phyloP scores from a whole-genome alignment of 1,140 invertebrate species.

The Eufriesea mexicana region DNA sequence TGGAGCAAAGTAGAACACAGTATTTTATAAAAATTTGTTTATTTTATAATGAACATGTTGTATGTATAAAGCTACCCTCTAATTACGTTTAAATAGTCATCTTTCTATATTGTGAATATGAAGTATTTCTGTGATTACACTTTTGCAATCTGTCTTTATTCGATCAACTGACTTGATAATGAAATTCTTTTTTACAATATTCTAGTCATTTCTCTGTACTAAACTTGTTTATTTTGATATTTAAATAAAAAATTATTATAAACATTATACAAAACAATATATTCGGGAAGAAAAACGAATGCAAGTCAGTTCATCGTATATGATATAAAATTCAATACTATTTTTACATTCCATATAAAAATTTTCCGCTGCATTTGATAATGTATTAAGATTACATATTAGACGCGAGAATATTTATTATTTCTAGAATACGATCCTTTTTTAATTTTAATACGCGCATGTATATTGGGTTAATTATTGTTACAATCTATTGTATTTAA shows the following conservation, averaged over 20 bases:
- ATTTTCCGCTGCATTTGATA: conserved; percentile 38
- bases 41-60: conserved; percentile 74
- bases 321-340: conserved; percentile 28
- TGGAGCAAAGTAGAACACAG: neutral
- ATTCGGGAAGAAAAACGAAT: conserved; percentile 21
- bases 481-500: conserved; percentile 75
- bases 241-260: neutral
- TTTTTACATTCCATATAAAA: conserved; percentile 23
- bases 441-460: conserved; percentile 67
- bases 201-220: conserved; percentile 1
- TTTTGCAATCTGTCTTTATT: conserved; percentile 49
- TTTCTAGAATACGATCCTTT: conserved; percentile 60
- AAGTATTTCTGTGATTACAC: conserved; percentile 51
- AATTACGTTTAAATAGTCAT: conserved; percentile 71
- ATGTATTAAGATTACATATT: conserved; percentile 43
- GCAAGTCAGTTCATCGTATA: conserved; percentile 37
- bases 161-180: conserved; percentile 56
- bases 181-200: conserved; percentile 12
- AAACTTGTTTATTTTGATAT: neutral
- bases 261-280: conserved; percentile 6
- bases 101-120: conserved; percentile 58
- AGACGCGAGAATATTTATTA: conserved; percentile 70
- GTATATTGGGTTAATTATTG: conserved; percentile 71
- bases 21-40: conserved; percentile 74
- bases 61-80: conserved; percentile 78